phyloP scores from a whole-genome alignment of 2,797 vertebrate genomes.

The Vespertilio murinus region DNA sequence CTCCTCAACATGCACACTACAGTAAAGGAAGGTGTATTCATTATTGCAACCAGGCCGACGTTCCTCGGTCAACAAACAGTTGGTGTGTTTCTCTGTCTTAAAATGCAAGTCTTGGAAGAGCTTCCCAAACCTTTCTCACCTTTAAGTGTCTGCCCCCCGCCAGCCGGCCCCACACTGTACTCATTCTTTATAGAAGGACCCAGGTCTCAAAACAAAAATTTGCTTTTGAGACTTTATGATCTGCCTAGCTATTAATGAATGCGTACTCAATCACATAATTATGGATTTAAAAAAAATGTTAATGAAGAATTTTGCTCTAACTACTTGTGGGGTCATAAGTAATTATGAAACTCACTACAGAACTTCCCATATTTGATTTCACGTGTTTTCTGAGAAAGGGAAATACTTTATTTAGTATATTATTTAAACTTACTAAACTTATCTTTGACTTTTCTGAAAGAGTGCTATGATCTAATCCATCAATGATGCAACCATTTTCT shows the following conservation, averaged over 20 bases:
- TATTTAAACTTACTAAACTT: conserved; percentile 75
- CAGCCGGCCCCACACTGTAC: neutral
- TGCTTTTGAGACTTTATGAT: conserved; percentile 41
- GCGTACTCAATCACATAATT: neutral
- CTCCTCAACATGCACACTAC: neutral
- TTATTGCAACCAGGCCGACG: neutral
- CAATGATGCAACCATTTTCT: conserved; percentile 77
- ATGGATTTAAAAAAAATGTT: neutral
- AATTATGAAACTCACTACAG: conserved; percentile 59
- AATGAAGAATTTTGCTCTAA: conserved; percentile 36
- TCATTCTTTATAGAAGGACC: conserved; percentile 16
- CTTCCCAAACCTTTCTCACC: neutral
- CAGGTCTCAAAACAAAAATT: conserved; percentile 19
- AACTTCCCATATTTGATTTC: conserved; percentile 63
- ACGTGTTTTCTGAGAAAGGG: conserved; percentile 74
- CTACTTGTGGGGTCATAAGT: conserved; percentile 35
- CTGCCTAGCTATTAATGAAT: conserved; percentile 40
- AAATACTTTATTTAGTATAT: conserved; percentile 83
- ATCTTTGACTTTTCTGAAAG: conserved; percentile 81
- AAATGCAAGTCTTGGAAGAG: conserved; percentile 14
- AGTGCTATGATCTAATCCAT: conserved; percentile 80
- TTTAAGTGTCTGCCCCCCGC: neutral
- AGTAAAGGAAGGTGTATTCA: neutral
- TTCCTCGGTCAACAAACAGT: neutral
- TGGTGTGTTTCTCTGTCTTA: conserved; percentile 8